phyloP scores from a whole-genome alignment of 2,113 vertebrate species.

The Otocyon megalotis region DNA sequence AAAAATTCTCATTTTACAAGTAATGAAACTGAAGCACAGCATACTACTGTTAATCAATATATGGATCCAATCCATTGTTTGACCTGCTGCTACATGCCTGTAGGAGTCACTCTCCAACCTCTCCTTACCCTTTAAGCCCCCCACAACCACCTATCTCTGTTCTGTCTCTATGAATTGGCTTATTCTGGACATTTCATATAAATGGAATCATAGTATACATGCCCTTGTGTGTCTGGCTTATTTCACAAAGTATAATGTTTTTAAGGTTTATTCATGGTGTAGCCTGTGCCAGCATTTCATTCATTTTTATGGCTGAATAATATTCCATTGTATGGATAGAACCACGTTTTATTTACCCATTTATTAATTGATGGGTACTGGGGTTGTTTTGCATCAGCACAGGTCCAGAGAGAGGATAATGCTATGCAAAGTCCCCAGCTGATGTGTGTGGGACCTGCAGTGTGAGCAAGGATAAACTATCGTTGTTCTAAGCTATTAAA shows the following conservation, averaged over 20 bases:
- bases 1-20: background rate
- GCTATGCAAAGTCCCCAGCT: background rate
- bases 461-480: background rate
- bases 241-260: background rate
- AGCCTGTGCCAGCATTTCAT: background rate
- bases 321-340: background rate
- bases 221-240: background rate
- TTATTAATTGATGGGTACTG: background rate
- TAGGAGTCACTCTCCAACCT: background rate
- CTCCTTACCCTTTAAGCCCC: background rate
- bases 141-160: background rate
- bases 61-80: background rate
- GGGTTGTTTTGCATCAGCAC: background rate
- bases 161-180: background rate
- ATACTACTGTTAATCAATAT: background rate
- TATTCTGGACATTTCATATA: background rate
- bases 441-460: accelerated
- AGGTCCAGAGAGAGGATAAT: accelerated
- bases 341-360: background rate
- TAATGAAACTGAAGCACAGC: background rate
- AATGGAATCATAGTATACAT: background rate
- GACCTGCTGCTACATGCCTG: background rate
- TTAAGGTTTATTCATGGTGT: background rate
- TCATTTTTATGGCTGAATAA: background rate
- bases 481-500: background rate